Evolutionary conservation across 2,888 invertebrate species (phyloP).

Genomic region (Leptogaster cylindrica): DNA sequence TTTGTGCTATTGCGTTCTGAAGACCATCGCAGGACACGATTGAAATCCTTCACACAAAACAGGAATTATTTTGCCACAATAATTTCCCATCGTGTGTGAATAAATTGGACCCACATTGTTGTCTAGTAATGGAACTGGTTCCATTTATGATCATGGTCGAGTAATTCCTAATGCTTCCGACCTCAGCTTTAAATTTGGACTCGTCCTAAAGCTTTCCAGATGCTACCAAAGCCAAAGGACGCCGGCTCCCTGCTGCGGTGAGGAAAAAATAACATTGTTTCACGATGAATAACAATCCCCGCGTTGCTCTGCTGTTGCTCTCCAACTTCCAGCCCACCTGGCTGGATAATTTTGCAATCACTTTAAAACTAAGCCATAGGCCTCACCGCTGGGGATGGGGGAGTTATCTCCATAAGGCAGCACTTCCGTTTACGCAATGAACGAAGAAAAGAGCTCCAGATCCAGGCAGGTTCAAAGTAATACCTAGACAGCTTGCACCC

Average conservation of each 20-base stretch:
- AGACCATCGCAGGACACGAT: no score
- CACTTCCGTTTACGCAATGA: slow-evolving; percentile 26
- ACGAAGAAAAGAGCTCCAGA: slow-evolving; percentile 6
- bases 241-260: background rate
- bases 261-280: slow-evolving; percentile 30
- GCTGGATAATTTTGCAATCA: slow-evolving; percentile 37
- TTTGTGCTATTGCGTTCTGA: no score
- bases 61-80: slow-evolving; percentile 13
- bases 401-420: slow-evolving; percentile 29
- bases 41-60: no score
- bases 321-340: slow-evolving; percentile 3
- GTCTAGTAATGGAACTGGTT: slow-evolving; percentile 5
- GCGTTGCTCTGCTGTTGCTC: background rate
- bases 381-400: background rate
- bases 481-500: background rate
- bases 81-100: slow-evolving; percentile 36
- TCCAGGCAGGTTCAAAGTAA: background rate
- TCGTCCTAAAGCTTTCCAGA: background rate
- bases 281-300: slow-evolving; percentile 31
- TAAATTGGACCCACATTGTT: slow-evolving; percentile 30
- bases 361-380: slow-evolving; percentile 22
- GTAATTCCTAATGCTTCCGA: background rate
- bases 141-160: background rate
- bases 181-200: background rate
- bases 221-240: no score